A percentile compares a stretch with the other conserved stretches of the same genome.
Conservation (phyloP, 1,140 invertebrate species). For the Drosophila obscura region DNA sequence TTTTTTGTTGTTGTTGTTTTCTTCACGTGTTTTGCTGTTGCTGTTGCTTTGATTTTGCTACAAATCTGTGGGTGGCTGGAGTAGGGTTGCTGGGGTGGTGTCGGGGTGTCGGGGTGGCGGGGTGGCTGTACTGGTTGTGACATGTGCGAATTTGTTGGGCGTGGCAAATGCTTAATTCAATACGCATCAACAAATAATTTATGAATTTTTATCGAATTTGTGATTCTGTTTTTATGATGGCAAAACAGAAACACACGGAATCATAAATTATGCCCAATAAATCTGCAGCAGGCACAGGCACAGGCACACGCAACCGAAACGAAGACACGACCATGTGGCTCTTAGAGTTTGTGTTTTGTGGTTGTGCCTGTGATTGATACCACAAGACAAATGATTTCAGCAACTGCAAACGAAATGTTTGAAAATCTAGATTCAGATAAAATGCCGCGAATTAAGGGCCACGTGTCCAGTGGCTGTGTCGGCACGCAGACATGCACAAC, state of each 20-base stretch:
- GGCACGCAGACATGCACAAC: too few relatives aligned
- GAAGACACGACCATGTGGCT: neutral
- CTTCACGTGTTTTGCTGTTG: neutral
- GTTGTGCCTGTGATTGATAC: too few relatives aligned
- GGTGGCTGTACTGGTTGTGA: neutral
- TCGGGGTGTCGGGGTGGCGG: too few relatives aligned
- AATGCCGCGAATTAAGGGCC: too few relatives aligned
- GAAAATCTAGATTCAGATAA: too few relatives aligned
- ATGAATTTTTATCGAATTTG: conserved; percentile 45
- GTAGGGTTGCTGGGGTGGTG: neutral
- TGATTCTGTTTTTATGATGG: conserved; percentile 12
- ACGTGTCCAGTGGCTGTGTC: too few relatives aligned
- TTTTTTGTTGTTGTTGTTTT: neutral
- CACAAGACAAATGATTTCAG: too few relatives aligned
- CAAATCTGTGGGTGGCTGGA: neutral
- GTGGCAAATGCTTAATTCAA: conserved; percentile 45
- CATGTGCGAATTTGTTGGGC: conserved; percentile 34
- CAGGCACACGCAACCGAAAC: conserved; percentile 27
- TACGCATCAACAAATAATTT: conserved; percentile 50
- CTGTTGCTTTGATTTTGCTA: conserved; percentile 1
- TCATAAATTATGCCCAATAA: conserved; percentile 36
- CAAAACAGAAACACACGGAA: neutral
- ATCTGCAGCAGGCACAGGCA: neutral
- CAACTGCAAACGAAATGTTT: too few relatives aligned
- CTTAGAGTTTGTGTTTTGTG: too few relatives aligned